Evolutionary conservation across 2,113 vertebrate species (phyloP).

Genomic region (Lepus timidus): DNA sequence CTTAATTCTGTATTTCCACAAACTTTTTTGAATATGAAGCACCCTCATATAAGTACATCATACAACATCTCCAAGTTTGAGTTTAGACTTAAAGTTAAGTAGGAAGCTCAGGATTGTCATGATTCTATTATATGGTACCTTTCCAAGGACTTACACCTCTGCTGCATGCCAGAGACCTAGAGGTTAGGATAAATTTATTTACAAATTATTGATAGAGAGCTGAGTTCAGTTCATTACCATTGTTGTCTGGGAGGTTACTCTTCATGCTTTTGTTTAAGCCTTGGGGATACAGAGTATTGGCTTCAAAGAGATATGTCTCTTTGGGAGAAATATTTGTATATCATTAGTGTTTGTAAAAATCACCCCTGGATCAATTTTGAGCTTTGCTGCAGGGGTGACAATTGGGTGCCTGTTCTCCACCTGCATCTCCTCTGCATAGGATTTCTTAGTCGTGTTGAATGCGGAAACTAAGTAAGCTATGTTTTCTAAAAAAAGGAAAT

Average conservation of each 20-base stretch:
- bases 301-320: not conserved
- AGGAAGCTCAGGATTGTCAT: not conserved
- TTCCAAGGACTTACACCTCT: not conserved
- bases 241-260: not conserved
- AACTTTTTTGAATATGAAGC: too few species aligned
- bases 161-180: not conserved
- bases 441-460: not conserved
- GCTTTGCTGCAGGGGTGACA: not conserved
- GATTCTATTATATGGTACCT: not conserved
- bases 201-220: not conserved
- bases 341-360: not conserved
- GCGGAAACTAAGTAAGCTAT: not conserved
- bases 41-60: too few species aligned
- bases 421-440: not conserved
- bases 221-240: not conserved
- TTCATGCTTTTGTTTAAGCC: not conserved
- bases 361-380: not conserved
- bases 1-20: too few species aligned
- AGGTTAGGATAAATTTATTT: constrained; percentile 26
- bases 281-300: not conserved
- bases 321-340: not conserved
- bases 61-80: not conserved
- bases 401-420: not conserved
- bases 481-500: not conserved
- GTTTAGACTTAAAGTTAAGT: not conserved